phyloP scores from a whole-genome alignment of 2,888 invertebrate genomes.

The Rhagonycha fulva region DNA sequence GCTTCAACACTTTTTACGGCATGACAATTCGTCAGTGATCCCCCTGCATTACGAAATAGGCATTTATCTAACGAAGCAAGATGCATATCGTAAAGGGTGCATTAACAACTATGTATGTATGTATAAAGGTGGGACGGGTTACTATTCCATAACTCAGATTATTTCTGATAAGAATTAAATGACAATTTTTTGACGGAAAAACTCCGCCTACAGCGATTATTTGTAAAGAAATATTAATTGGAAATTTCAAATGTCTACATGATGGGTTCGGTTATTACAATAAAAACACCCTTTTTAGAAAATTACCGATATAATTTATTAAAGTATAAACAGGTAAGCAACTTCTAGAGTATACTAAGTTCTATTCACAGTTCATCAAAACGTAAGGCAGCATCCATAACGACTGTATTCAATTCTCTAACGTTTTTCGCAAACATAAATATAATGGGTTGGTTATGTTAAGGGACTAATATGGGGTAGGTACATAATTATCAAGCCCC shows the following conservation, averaged over 20 bases:
- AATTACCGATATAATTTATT: conserved; percentile 1
- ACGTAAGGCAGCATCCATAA: conserved; percentile 16
- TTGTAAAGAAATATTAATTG: conserved; percentile 16
- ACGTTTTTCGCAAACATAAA: conserved; percentile 41
- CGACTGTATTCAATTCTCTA: conserved; percentile 28
- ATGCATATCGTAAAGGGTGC: conserved; percentile 36
- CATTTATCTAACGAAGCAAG: conserved; percentile 40
- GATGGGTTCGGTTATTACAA: background rate
- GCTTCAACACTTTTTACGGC: conserved; percentile 25
- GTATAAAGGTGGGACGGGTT: conserved; percentile 21
- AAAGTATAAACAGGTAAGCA: background rate
- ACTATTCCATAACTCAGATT: conserved; percentile 31
- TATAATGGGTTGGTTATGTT: conserved; percentile 53
- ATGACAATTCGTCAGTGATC: conserved; percentile 37
- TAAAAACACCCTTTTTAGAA: conserved; percentile 1
- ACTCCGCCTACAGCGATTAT: conserved; percentile 24
- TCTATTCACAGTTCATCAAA: conserved; percentile 7
- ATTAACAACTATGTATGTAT: conserved; percentile 21
- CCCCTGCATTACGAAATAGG: conserved; percentile 35
- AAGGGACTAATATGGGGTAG: conserved; percentile 54
- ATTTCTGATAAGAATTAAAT: conserved; percentile 37
- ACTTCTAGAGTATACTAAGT: background rate
- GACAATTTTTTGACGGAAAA: conserved; percentile 39
- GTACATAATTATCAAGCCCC: conserved; percentile 56
- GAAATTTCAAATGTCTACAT: conserved; percentile 8